A percentile compares a stretch with the other conserved stretches of the same genome.
Evolutionary conservation across 2,888 invertebrate genomes (phyloP).

Genomic region (Chaetoderma sp.): DNA sequence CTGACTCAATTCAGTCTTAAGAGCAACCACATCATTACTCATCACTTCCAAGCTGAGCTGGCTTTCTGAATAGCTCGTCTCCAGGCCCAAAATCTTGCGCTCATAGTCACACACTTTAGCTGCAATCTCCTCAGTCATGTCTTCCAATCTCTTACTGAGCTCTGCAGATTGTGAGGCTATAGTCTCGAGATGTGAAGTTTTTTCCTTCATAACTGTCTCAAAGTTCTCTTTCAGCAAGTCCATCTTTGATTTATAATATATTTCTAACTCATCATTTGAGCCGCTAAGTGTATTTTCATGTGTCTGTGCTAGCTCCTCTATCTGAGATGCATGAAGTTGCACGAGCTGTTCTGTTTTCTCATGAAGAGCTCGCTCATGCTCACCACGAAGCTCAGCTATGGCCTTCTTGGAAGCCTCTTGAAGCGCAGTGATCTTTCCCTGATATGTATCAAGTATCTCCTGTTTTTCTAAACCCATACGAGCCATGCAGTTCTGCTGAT

Average conservation of each 20-base stretch:
- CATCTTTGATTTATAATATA: conserved; percentile 45
- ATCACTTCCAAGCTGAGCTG: conserved; percentile 11
- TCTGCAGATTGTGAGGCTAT: background rate
- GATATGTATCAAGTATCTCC: background rate
- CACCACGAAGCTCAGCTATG: conserved; percentile 78
- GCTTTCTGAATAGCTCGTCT: conserved; percentile 16
- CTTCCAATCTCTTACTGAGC: conserved; percentile 28
- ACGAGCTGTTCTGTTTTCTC: conserved; percentile 43
- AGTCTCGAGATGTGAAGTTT: conserved; percentile 41
- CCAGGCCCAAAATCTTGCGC: conserved; percentile 33
- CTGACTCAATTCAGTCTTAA: background rate
- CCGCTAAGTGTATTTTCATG: conserved; percentile 46
- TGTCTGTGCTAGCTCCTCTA: conserved; percentile 43
- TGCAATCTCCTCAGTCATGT: conserved; percentile 32
- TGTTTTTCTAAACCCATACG: conserved; percentile 9
- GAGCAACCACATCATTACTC: background rate
- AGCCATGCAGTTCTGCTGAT: conserved; percentile 20
- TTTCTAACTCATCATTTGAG: conserved; percentile 48
- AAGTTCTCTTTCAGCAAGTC: conserved; percentile 43
- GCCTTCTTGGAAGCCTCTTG: conserved; percentile 74
- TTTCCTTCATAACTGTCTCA: conserved; percentile 48
- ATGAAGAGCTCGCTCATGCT: conserved; percentile 72
- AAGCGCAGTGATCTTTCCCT: conserved; percentile 69
- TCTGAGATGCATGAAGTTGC: conserved; percentile 43
- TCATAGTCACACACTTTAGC: conserved; percentile 42